Conservation (phyloP, 2,888 invertebrate genomes). For the Teleogryllus oceanicus region DNA sequence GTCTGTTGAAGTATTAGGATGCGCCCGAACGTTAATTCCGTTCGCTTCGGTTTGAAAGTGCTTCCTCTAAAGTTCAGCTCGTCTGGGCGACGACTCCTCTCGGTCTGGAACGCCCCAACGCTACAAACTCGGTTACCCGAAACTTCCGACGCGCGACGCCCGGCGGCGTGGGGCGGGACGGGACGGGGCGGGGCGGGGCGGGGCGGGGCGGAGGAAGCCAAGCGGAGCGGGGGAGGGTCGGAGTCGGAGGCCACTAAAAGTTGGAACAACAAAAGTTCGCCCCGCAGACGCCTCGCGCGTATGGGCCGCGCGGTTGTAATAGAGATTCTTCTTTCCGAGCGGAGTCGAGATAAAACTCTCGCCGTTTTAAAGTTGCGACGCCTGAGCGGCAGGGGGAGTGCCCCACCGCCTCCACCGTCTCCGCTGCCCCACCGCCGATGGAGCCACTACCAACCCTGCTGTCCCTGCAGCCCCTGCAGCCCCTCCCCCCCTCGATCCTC, state of each 20-base stretch:
- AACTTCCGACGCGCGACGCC: background rate
- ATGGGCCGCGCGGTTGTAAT: background rate
- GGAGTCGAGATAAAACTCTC: background rate
- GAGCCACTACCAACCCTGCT: background rate
- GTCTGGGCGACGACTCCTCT: background rate
- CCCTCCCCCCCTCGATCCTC: no score
- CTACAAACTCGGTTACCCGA: background rate
- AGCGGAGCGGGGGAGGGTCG: no score
- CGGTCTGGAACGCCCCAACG: background rate
- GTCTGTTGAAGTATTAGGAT: no score
- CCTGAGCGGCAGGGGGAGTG: no score
- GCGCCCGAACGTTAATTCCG: no score
- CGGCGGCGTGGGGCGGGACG: no score
- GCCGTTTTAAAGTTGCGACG: background rate
- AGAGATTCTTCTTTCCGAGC: background rate
- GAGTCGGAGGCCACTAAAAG: background rate
- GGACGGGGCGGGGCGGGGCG: no score
- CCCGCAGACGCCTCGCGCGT: conserved; percentile 2
- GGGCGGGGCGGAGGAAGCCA: no score
- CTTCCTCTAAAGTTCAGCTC: no score
- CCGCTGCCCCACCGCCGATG: background rate
- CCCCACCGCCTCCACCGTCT: background rate
- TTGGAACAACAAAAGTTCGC: background rate
- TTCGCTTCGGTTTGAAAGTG: no score
- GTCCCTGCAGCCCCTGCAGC: no score